These are phyloP conservation scores for Amia ocellicauda DNA, from an alignment of 2,113 vertebrate genomes.

Conservation along the genomic window DNA sequence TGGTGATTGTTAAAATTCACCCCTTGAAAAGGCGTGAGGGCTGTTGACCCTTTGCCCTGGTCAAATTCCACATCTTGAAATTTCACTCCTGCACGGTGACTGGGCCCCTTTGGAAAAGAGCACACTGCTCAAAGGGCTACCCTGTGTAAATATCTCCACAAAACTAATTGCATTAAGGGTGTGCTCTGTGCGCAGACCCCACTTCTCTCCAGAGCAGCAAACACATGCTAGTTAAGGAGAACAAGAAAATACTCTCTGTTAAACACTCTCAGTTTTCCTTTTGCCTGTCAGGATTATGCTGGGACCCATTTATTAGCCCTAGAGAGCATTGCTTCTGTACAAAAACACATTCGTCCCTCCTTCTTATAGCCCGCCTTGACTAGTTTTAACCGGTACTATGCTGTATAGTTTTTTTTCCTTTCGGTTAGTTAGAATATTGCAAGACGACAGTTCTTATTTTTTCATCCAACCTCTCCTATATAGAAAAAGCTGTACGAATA, in stretches of 20 bases:
- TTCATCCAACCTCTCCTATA: no score
- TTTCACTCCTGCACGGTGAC: not conserved
- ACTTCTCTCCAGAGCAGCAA: not conserved
- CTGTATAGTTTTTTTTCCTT: no score
- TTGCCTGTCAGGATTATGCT: not conserved
- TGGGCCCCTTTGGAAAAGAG: not conserved
- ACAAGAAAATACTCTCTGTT: not conserved
- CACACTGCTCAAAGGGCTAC: not conserved
- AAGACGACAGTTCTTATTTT: no score
- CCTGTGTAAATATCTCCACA: conserved; percentile 3
- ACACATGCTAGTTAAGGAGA: not conserved
- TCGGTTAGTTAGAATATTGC: no score
- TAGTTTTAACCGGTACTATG: no score
- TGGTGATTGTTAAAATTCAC: not conserved
- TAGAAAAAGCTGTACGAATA: no score
- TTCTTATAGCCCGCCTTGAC: no score
- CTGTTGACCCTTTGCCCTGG: conserved; percentile 2
- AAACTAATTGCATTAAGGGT: conserved; percentile 4
- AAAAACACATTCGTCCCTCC: not conserved
- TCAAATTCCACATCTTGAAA: conserved; percentile 14
- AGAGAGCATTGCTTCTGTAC: not conserved
- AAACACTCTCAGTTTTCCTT: no score
- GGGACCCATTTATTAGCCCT: not conserved
- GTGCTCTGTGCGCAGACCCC: not conserved
- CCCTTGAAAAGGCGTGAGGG: not conserved